Evolutionary conservation across 1,140 invertebrate genomes (phyloP), one percentile per base, ranked within the genome.

Genomic region (Eciton burchellii): DNA sequence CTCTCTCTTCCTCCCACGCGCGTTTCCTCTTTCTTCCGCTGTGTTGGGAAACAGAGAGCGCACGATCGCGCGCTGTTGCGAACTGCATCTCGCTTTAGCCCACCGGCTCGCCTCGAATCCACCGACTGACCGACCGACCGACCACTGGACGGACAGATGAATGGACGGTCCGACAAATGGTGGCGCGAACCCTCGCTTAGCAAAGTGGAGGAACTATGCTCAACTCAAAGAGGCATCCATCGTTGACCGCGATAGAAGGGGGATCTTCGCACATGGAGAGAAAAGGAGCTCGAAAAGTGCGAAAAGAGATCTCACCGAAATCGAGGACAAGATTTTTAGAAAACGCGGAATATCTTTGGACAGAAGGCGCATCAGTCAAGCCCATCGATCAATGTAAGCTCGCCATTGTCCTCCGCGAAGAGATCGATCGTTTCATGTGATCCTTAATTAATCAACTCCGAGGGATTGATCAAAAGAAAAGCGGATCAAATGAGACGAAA

Each of bases 361-460:
- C 59, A 19, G 19, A 49, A 63, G 35, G n/a, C 21, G 24, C n/a
- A 47, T 52, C 6, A 62, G n/a, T n/a, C n/a, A n/a, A n/a, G n/a
- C n/a, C n/a, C 73, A 70, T 87, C 82, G 47, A 68, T 87, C 85
- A 77, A 19, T 21, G 12, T 11, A 8, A 29, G 3, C 12, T 43
- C 12, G 21, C 68, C 24, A 24, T 86, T 74, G 63, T 70, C 72
- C 57, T 3, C 35, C 24, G 14, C 29, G 24, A 56, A 12, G 24
- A 62, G 81, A 76, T 76, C 29, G 59, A 76, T 82, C 26, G 81
- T 56, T 70, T 47, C 47, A 9, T 1, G 49, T 45, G 47, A 21
- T 16, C 72, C 41, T 83, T 86, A 81, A 87, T 87, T 87, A 87
- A 87, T 87, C 86, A 87, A 81, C 73, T 62, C 43, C 24, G 19